Conservation (phyloP, 2,888 invertebrate species). For the Eremobia ochroleuca region DNA sequence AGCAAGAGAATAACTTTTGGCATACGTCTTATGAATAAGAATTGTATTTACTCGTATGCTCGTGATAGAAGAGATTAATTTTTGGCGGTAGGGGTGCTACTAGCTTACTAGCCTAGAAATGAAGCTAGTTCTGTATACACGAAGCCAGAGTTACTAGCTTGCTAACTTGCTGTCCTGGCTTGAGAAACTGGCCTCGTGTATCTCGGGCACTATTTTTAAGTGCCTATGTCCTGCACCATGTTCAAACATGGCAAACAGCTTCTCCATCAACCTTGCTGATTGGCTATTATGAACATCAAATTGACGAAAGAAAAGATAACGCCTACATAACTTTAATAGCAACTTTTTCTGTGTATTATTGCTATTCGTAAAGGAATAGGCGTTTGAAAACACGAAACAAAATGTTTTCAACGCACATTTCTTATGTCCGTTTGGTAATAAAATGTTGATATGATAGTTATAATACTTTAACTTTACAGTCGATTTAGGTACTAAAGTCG, state of each 20-base stretch:
- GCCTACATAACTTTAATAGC: background rate
- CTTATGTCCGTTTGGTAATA: background rate
- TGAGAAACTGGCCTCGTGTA: background rate
- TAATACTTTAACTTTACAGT: too few relatives aligned
- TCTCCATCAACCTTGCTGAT: background rate
- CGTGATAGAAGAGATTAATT: background rate
- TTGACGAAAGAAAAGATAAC: background rate
- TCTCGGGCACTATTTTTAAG: background rate
- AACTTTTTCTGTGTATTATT: background rate
- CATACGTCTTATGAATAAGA: background rate
- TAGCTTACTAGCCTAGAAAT: background rate
- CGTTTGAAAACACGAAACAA: background rate
- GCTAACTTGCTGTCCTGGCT: background rate
- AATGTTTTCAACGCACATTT: too few relatives aligned
- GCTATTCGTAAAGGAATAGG: constrained; percentile 1
- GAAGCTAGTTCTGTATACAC: background rate
- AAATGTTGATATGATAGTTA: background rate
- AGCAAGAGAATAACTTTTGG: too few relatives aligned
- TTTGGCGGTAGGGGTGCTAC: background rate
- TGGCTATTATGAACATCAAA: background rate
- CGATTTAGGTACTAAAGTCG: too few relatives aligned
- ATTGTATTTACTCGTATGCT: background rate
- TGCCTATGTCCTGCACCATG: background rate
- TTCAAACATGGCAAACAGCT: background rate
- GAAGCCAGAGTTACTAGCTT: background rate